Base-by-base conservation (phyloP, 1,140 invertebrate species). In the Stratiolaelaps scimitus region DNA sequence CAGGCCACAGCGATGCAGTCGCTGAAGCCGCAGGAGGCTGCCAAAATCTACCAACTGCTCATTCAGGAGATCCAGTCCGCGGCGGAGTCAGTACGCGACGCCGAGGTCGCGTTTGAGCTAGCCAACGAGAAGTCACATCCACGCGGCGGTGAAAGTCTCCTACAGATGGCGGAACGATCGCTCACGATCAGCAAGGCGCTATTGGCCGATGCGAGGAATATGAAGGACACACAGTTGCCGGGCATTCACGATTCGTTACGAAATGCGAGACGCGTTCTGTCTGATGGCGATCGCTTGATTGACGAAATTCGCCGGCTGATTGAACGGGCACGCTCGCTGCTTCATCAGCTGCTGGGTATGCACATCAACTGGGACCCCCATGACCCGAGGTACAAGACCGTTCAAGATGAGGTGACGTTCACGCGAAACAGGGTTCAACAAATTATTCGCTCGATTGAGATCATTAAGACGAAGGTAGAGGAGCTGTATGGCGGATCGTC, bases 181-280 rank as follows among this genome's bases (percentile, higher is more conserved):
- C 34, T 60, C 15, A 60, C 53, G 26, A 60, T 60, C 23, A 86
- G 84, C 74, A 72, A 77, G 0, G 72, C 80, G 19, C 75, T 95
- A 17, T 78, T 85, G 0, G 72, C 80, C 17, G 82, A 70, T 67
- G 72, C 72, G 4, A 71, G 71, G 45, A 68, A 69, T 64, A 40
- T 73, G 20, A 65, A 68, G 43, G 72, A 71, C 64, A 68, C 69
- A 46, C 43, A 67, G 67, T 64, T 74, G 40, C 68, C 67, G 10
- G 65, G 64, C 66, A 43, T 43, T 23, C 34, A 43, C 23, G 64
- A 65, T 19, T 43, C 34, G 15, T 2, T 7, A 6, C 64, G 34
- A 43, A 34, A 45, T 23, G n/a, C 26, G 29, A 43, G 43, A 65
- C 29, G 43, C 28, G n/a, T 2, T 23, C 34, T 65, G 17, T 65